Evolutionary conservation across 64 coral and sea anemone species (phyloP), one percentile per base, ranked within the genome.

Genomic region (Anthopleura sola): DNA sequence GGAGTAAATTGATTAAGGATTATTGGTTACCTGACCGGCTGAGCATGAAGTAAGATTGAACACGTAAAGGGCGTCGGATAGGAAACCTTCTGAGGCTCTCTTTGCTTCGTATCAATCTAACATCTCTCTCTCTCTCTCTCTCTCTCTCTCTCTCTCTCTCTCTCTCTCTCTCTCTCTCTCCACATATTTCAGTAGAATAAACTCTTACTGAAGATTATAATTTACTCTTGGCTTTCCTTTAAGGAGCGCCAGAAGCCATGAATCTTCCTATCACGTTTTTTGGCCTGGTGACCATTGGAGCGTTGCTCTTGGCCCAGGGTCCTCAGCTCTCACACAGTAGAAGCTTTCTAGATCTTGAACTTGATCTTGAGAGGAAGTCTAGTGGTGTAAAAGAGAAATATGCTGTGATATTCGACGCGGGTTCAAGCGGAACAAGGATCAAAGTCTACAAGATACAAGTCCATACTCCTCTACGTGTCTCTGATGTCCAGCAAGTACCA

Each of bases 331-430:
- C 66, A 34, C 14, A 34, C 3, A 29, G 20, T 0, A 71, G 31
- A 71, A 71, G 66, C 9, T 71, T 62, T 11, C 21, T 62, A 0
- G 55, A 68, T 29, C n/a, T 29, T 26, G 26, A n/a, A 13, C 55
- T 58, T 4, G 58, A 71, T 36, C 66, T 34, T 11, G 29, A 31
- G 28, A 71, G 29, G 29, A 71, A 71, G 24, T 62, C 58, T 10
- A 26, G 21, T 13, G 66, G 66, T 2, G 28, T 6, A 17, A 81
- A 38, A 48, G 82, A 54, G 26, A 83, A 90, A 47, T 90, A 90
- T 60, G 82, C 82, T 83, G 83, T 90, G 33, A 37, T 90, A 68
- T 90, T 90, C 78, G 88, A 90, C 34, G 88, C 88, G 37, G 88
- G 88, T 3, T 90, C 88, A 1, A 90, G 49, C 38, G 68, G 33